Conservation (phyloP, 2,888 invertebrate species). For the Bellardia bayeri region DNA sequence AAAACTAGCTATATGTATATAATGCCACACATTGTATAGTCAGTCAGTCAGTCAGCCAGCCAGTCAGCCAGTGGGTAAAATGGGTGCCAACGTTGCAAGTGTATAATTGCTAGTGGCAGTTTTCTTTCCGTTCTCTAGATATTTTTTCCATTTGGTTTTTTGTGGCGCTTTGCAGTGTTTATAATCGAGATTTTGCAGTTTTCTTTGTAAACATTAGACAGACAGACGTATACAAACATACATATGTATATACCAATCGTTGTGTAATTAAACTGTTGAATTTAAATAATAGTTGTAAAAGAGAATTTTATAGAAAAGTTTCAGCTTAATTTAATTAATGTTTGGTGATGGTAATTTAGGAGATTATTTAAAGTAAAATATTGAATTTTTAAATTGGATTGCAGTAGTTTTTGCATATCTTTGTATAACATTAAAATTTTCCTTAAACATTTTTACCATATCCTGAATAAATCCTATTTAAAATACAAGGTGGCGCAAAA, state of each 20-base stretch:
- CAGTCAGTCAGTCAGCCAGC: conserved; percentile 54
- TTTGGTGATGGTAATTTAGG: not conserved
- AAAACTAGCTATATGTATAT: conserved; percentile 13
- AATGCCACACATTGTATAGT: conserved; percentile 48
- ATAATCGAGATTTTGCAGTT: conserved; percentile 56
- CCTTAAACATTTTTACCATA: too few species aligned
- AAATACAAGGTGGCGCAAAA: too few species aligned
- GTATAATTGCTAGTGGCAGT: conserved; percentile 64
- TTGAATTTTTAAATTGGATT: too few species aligned
- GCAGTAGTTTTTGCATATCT: too few species aligned
- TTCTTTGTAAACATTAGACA: conserved; percentile 40
- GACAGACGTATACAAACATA: conserved; percentile 4
- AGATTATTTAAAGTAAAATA: too few species aligned
- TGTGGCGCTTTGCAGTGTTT: conserved; percentile 33
- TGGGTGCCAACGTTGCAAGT: conserved; percentile 53
- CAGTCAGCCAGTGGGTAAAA: conserved; percentile 59
- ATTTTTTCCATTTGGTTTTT: not conserved
- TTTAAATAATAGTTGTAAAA: conserved; percentile 48
- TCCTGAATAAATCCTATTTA: too few species aligned
- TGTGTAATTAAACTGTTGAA: conserved; percentile 67
- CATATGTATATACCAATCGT: not conserved
- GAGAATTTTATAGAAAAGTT: not conserved
- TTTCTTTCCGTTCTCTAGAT: conserved; percentile 41
- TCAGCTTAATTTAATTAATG: conserved; percentile 23
- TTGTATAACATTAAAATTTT: too few species aligned